Evolutionary conservation across 2,888 invertebrate species (phyloP).

Genomic region (Cenopis cana): DNA sequence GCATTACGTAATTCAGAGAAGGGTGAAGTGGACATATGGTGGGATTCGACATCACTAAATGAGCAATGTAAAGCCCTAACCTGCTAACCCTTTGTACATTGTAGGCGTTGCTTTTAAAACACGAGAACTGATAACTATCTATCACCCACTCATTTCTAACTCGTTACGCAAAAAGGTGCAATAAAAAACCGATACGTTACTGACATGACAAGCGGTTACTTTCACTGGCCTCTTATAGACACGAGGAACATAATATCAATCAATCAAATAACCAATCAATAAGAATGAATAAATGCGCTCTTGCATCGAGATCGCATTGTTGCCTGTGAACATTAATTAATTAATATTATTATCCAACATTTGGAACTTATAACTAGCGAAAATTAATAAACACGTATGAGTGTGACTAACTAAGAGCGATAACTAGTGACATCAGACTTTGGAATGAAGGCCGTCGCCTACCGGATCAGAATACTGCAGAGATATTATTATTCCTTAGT

Average conservation of each 20-base stretch:
- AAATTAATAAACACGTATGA: neutral
- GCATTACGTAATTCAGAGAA: neutral
- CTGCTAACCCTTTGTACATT: neutral
- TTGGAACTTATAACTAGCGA: neutral
- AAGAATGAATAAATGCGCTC: conserved; percentile 18
- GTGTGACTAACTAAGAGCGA: neutral
- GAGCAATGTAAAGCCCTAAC: neutral
- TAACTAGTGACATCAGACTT: neutral
- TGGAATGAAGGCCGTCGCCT: neutral
- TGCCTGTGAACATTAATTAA: neutral
- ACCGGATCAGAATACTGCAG: neutral
- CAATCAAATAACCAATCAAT: conserved; percentile 35
- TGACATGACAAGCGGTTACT: conserved; percentile 43
- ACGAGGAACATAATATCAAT: conserved; percentile 39
- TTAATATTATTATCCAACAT: neutral
- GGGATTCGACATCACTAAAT: too few relatives aligned
- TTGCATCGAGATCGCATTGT: neutral
- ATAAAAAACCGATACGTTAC: conserved; percentile 40
- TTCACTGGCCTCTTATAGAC: conserved; percentile 42
- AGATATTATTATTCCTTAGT: neutral
- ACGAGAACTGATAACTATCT: conserved; percentile 8
- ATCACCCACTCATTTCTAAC: conserved; percentile 20
- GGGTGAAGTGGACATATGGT: neutral
- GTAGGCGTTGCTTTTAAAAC: neutral
- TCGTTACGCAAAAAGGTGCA: conserved; percentile 38